A percentile compares a stretch with the other conserved stretches of the same genome.
Evolutionary conservation across 2,797 vertebrate genomes (phyloP).

Genomic region (Linurgus olivaceus): DNA sequence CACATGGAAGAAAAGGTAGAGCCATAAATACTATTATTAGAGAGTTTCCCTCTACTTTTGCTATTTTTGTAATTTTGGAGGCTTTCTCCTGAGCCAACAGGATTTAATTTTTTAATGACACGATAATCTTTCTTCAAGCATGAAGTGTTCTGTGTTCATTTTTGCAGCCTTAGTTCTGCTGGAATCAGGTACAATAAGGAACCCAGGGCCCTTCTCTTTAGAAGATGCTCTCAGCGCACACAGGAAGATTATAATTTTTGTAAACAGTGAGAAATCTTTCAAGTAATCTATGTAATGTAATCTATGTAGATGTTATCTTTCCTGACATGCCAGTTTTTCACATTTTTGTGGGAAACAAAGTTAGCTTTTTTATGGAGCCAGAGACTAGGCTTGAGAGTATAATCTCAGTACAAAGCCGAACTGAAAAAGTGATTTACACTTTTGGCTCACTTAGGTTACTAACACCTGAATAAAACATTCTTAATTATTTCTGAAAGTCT

Average conservation of each 20-base stretch:
- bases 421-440: neutral
- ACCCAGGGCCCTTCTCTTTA: neutral
- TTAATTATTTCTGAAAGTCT: neutral
- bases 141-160: neutral
- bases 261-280: neutral
- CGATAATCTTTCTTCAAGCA: neutral
- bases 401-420: neutral
- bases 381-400: neutral
- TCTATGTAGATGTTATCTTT: neutral
- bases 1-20: neutral
- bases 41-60: neutral
- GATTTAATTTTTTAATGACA: neutral
- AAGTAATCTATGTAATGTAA: neutral
- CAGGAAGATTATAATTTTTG: neutral
- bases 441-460: neutral
- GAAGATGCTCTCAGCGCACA: neutral
- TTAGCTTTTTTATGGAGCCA: neutral
- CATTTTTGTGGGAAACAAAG: neutral
- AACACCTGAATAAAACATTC: neutral
- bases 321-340: neutral
- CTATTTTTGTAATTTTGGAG: neutral
- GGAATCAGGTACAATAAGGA: neutral
- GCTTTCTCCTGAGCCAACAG: neutral
- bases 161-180: neutral
- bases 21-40: neutral